Conservation (phyloP, 2,888 invertebrate species). For the Cataglyphis livida region DNA sequence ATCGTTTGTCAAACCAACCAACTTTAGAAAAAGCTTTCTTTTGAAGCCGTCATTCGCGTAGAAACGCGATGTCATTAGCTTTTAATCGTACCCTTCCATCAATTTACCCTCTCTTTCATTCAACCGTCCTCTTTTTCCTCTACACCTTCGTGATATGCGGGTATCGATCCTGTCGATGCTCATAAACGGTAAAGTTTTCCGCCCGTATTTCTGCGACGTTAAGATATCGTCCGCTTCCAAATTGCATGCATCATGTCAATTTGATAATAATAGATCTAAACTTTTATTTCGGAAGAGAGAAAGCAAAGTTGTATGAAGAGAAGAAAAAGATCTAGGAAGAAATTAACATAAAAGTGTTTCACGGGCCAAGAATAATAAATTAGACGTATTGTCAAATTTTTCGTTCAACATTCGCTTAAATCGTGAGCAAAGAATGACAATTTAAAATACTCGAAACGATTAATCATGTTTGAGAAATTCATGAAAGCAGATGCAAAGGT, state of each 20-base stretch:
- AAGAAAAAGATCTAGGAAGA: not conserved
- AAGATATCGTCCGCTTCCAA: constrained; percentile 44
- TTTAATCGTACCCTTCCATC: constrained; percentile 57
- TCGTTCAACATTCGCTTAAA: constrained; percentile 31
- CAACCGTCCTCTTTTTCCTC: constrained; percentile 29
- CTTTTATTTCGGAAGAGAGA: not conserved
- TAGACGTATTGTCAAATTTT: constrained; percentile 2
- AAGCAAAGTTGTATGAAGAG: not conserved
- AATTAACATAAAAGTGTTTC: constrained; percentile 4
- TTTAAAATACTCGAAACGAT: constrained; percentile 58
- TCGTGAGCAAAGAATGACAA: constrained; percentile 25
- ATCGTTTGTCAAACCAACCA: constrained; percentile 50
- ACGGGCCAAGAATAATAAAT: not conserved
- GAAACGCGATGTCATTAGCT: constrained; percentile 57
- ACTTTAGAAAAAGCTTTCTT: constrained; percentile 53
- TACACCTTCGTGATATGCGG: constrained; percentile 40
- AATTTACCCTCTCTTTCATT: constrained; percentile 49
- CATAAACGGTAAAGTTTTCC: constrained; percentile 61
- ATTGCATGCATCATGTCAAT: constrained; percentile 51
- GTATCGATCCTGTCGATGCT: constrained; percentile 63
- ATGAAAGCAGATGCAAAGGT: constrained; percentile 61
- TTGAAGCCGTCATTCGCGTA: constrained; percentile 53
- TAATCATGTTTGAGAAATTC: constrained; percentile 62
- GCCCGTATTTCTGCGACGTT: constrained; percentile 44
- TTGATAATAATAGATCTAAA: constrained; percentile 11